These are phyloP conservation scores for Tachyglossus aculeatus DNA, from an alignment of 2,797 vertebrate genomes.

Conservation along the genomic window DNA sequence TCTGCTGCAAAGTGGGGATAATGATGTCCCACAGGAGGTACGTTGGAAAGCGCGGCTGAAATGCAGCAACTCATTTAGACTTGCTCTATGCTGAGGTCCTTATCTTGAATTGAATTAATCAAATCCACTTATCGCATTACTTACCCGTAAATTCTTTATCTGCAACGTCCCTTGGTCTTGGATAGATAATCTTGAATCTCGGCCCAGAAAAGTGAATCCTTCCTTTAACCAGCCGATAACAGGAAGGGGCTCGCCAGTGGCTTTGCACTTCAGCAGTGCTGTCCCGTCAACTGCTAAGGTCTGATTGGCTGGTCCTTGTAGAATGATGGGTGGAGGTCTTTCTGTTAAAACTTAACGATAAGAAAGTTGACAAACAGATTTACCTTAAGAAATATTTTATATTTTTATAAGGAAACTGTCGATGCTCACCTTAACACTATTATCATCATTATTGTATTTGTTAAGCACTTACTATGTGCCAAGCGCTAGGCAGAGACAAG, in stretches of 20 bases:
- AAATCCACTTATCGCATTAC: too few relatives aligned
- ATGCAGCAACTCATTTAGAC: too few relatives aligned
- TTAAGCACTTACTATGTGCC: not conserved
- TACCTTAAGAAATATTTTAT: not conserved
- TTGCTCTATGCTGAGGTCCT: too few relatives aligned
- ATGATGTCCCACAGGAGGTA: too few relatives aligned
- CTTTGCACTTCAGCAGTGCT: constrained; percentile 93
- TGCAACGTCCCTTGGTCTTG: constrained; percentile 93
- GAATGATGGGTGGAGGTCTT: constrained; percentile 95
- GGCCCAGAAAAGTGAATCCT: constrained; percentile 92
- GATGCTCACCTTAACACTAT: not conserved
- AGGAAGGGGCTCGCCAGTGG: constrained; percentile 95
- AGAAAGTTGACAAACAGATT: constrained; percentile 13
- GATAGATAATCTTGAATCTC: constrained; percentile 91
- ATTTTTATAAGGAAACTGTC: not conserved
- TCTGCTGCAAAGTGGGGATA: too few relatives aligned
- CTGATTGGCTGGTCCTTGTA: constrained; percentile 95
- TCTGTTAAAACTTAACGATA: constrained; percentile 88
- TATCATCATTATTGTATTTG: not conserved
- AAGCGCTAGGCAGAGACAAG: not conserved
- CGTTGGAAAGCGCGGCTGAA: too few relatives aligned
- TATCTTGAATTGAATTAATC: too few relatives aligned
- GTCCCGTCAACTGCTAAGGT: constrained; percentile 89
- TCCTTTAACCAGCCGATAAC: constrained; percentile 97
- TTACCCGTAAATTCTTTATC: constrained; percentile 91